phyloP scores from a whole-genome alignment of 2,113 vertebrate genomes.

The Centropus unirufus region DNA sequence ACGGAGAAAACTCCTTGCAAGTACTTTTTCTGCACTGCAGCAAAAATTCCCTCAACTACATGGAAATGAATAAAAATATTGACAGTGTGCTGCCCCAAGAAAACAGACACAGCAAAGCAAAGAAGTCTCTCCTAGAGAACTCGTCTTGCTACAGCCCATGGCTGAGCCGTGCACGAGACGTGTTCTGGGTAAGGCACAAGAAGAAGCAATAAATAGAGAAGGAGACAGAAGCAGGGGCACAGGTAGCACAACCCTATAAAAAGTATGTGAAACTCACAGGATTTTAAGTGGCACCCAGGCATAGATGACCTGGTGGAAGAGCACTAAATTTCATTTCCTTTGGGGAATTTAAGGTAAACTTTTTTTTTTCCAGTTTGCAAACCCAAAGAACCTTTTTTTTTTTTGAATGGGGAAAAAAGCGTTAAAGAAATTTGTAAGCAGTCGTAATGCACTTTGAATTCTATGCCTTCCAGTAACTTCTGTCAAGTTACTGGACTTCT shows the following conservation, averaged over 20 bases:
- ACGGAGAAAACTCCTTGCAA: background rate
- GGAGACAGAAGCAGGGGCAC: background rate
- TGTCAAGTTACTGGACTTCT: slow-evolving; percentile 21
- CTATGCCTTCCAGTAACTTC: slow-evolving; percentile 27
- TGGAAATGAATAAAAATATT: background rate
- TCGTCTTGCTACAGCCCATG: background rate
- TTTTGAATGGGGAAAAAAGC: background rate
- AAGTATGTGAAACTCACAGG: background rate
- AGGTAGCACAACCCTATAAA: background rate
- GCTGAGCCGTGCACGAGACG: background rate
- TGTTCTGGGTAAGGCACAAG: background rate
- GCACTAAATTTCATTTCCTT: background rate
- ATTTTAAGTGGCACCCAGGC: background rate
- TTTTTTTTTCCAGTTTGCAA: background rate
- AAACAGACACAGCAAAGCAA: background rate
- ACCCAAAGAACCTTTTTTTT: background rate
- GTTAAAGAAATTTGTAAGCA: background rate
- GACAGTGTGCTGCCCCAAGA: background rate
- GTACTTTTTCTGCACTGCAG: background rate
- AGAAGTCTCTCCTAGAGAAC: background rate
- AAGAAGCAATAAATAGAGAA: background rate
- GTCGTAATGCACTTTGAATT: slow-evolving; percentile 31
- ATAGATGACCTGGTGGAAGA: background rate
- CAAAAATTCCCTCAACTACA: background rate
- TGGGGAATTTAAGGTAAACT: background rate